Percentiles rank a stretch among this genome's conserved stretches.
Evolutionary conservation across 2,888 invertebrate genomes (phyloP).

Genomic region (Archaeoteleia sp.): DNA sequence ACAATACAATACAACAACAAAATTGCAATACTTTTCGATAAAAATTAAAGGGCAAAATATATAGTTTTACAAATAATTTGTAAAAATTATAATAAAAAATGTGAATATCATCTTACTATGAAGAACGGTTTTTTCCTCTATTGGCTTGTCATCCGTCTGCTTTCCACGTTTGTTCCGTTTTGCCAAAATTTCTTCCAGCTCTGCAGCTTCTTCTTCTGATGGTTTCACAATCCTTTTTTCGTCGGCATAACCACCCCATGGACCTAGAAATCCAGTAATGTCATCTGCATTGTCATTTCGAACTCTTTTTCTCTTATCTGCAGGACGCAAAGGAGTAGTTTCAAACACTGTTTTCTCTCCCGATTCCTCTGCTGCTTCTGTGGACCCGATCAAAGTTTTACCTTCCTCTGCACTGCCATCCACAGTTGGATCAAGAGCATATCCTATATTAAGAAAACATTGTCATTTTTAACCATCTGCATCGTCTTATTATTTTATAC

Average conservation of each 20-base stretch:
- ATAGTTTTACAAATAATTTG: slow-evolving; percentile 3
- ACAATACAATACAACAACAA: too few relatives aligned
- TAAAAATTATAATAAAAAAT: neutral
- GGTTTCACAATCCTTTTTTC: slow-evolving; percentile 93
- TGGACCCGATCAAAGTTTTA: slow-evolving; percentile 78
- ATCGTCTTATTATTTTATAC: slow-evolving; percentile 1
- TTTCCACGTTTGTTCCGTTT: slow-evolving; percentile 93
- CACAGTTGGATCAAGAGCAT: slow-evolving; percentile 95
- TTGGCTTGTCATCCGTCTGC: slow-evolving; percentile 88
- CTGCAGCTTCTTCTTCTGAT: slow-evolving; percentile 93
- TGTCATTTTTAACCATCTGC: slow-evolving; percentile 2
- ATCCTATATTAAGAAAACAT: slow-evolving; percentile 76
- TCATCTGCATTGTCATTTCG: slow-evolving; percentile 94
- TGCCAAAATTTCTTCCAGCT: slow-evolving; percentile 93
- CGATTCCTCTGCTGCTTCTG: slow-evolving; percentile 82
- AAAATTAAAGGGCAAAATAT: slow-evolving; percentile 11
- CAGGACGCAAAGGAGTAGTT: slow-evolving; percentile 81
- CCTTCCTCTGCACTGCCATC: slow-evolving; percentile 77
- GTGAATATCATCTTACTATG: too few relatives aligned
- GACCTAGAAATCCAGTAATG: slow-evolving; percentile 95
- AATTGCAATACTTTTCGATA: slow-evolving; percentile 1
- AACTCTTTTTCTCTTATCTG: slow-evolving; percentile 88
- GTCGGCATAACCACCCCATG: slow-evolving; percentile 96
- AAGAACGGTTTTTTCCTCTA: slow-evolving; percentile 96
- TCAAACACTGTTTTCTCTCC: slow-evolving; percentile 95